Base-by-base conservation (phyloP, 2,113 vertebrate species). In the Albula glossodonta region DNA sequence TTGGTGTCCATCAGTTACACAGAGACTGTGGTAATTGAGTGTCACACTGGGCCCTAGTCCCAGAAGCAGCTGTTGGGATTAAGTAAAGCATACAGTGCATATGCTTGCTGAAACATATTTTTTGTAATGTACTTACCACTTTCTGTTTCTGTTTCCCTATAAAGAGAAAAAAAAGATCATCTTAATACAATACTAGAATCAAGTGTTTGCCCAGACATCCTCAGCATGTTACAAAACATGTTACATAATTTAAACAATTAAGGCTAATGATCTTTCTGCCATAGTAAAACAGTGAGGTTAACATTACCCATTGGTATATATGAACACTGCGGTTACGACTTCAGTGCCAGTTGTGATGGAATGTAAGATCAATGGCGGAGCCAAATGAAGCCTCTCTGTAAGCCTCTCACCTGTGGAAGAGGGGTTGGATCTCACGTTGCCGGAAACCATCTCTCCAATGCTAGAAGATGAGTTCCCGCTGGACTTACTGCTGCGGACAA, bases 91-190 rank as follows among this genome's bases (percentile, higher is more conserved):
- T 66, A 22, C 60, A 66, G 9, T 19, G 22, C 17, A 66, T 66
- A 4, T 22, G 6, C 60, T 66, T 66, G 5, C 8, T 60, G 11
- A 60, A 15, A 60, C 17, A 60, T 3, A 66, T 66, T 66, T 66
- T 66, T 22, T 5, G 31, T 41, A 17, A 8, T 19, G 60, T 31
- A 97, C 98, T 97, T 92, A 99, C 98, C 97, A 99, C 97, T 97
- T 99, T 99, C 89, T 98, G 98, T 91, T 99, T 99, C 95, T 98
- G 98, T 94, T 99, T 99, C 89, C 97, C 98, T 99, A 94, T 89
- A 95, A 95, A 92, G 94, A 91, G 89, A 91, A 94, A 2, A 84
- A 10, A 85, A 12, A 85, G n/a, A 4, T 10, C 25, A 56, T 82
- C 31, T 56, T 31, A 82, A 13, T 57, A 22, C n/a, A 13, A 31